phyloP scores from a whole-genome alignment of 2,888 invertebrate species.

The Epicampocera succincta region DNA sequence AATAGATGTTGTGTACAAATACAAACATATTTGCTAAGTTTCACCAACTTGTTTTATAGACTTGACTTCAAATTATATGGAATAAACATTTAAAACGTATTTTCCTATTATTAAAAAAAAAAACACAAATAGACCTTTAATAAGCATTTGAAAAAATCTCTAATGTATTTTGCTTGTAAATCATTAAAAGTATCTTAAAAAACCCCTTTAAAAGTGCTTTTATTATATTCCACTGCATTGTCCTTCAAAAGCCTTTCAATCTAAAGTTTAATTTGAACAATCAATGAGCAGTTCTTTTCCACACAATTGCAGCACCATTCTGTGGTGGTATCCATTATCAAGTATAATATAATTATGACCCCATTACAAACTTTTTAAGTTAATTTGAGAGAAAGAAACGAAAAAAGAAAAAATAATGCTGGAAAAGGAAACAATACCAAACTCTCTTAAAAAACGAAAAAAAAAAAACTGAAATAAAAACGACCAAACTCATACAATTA shows the following conservation, averaged over 20 bases:
- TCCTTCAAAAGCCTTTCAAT: slow-evolving; percentile 62
- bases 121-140: neutral
- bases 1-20: too few relatives aligned
- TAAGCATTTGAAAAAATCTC: neutral
- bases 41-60: too few relatives aligned
- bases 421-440: slow-evolving; percentile 42
- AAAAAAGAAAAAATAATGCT: neutral
- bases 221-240: slow-evolving; percentile 37
- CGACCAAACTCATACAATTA: slow-evolving; percentile 68
- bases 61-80: too few relatives aligned
- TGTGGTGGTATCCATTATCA: slow-evolving; percentile 41
- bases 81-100: too few relatives aligned
- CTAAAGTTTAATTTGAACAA: slow-evolving; percentile 58
- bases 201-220: slow-evolving; percentile 7
- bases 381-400: slow-evolving; percentile 35
- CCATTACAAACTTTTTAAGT: slow-evolving; percentile 63
- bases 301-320: slow-evolving; percentile 44
- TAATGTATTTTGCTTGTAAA: slow-evolving; percentile 56
- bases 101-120: neutral
- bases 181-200: slow-evolving; percentile 29
- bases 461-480: slow-evolving; percentile 15
- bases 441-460: slow-evolving; percentile 46
- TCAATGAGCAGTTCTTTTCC: slow-evolving; percentile 55
- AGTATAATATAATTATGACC: slow-evolving; percentile 64
- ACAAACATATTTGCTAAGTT: too few relatives aligned